Conservation (phyloP, 2,113 vertebrate genomes). For the Channa argus region DNA sequence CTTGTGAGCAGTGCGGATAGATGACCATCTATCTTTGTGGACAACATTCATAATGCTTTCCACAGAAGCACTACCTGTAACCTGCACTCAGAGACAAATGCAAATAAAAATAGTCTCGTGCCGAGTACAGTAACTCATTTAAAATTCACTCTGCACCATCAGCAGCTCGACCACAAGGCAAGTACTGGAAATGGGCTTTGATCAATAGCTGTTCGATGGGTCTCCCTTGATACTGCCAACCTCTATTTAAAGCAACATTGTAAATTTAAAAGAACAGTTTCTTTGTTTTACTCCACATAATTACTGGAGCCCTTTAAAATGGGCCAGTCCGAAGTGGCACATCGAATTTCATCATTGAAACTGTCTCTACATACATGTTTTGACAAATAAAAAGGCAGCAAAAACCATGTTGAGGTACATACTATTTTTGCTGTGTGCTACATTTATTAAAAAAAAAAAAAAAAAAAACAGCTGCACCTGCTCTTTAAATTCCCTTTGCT, state of each 20-base stretch:
- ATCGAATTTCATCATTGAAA: neutral
- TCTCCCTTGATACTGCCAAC: slow-evolving; percentile 23
- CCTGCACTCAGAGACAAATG: slow-evolving; percentile 26
- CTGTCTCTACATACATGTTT: neutral
- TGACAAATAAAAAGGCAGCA: neutral
- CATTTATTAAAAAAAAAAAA: neutral
- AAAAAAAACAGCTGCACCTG: neutral
- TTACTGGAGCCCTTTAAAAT: neutral
- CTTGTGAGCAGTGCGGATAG: slow-evolving; percentile 3
- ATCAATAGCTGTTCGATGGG: slow-evolving; percentile 44
- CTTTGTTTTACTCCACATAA: slow-evolving; percentile 17
- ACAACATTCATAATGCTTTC: slow-evolving; percentile 26
- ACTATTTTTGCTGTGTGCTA: neutral
- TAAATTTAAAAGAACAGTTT: slow-evolving; percentile 8
- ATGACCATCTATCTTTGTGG: slow-evolving; percentile 11
- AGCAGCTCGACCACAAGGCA: slow-evolving; percentile 37
- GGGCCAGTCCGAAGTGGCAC: neutral
- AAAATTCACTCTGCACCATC: slow-evolving; percentile 61
- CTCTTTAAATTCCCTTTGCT: neutral
- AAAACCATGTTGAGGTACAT: neutral
- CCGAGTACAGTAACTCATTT: slow-evolving; percentile 36
- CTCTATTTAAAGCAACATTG: neutral
- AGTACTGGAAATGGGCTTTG: slow-evolving; percentile 44
- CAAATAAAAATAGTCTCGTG: slow-evolving; percentile 19
- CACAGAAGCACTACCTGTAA: slow-evolving; percentile 19